Conservation (phyloP, 2,797 vertebrate species). For the Mycteria americana region DNA sequence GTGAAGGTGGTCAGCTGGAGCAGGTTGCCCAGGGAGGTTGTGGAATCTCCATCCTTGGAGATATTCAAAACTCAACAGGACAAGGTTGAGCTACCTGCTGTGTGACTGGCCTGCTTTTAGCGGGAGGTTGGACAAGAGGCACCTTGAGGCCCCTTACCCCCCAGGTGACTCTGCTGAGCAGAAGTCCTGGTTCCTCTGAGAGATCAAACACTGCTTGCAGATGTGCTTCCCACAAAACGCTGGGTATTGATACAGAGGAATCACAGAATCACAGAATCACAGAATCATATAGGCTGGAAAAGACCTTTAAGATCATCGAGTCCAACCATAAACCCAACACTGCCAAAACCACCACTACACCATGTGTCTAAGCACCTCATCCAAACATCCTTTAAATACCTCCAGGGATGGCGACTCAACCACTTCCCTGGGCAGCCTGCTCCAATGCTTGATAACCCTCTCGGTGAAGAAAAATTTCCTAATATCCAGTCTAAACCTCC, state of each 20-base stretch:
- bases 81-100: background rate
- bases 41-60: background rate
- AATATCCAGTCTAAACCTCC: too few species aligned
- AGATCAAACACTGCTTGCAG: background rate
- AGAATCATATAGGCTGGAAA: too few species aligned
- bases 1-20: background rate
- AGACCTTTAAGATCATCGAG: too few species aligned
- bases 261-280: too few species aligned
- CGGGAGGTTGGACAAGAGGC: background rate
- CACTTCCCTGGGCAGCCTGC: too few species aligned
- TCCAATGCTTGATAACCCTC: too few species aligned
- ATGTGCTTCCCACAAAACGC: background rate
- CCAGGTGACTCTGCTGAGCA: background rate
- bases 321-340: too few species aligned
- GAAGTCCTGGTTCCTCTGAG: background rate
- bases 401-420: too few species aligned
- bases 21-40: background rate
- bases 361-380: too few species aligned
- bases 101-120: background rate
- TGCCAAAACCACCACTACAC: too few species aligned
- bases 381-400: too few species aligned
- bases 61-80: background rate
- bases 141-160: fast-evolving
- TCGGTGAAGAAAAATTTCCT: too few species aligned
- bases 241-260: background rate